A percentile compares a stretch with the other conserved stretches of the same genome.
Conservation (phyloP, 2,797 vertebrate species). For the Anguilla anguilla region DNA sequence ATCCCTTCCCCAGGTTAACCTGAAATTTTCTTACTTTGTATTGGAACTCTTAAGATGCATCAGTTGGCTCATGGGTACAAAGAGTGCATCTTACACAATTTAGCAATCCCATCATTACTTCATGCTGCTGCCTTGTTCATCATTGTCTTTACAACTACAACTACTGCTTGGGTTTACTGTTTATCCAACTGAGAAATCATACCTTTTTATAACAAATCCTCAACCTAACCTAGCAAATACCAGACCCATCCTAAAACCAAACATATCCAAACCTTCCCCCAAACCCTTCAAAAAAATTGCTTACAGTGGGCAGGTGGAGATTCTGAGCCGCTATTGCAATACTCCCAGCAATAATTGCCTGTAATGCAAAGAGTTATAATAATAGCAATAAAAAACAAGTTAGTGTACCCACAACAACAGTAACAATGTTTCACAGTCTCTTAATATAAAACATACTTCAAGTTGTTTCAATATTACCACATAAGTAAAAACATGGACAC, state of each 20-base stretch:
- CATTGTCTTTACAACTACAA: neutral
- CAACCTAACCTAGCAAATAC: neutral
- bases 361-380: constrained; percentile 27
- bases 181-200: neutral
- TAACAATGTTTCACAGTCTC: neutral
- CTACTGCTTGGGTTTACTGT: neutral
- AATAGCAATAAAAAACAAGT: neutral
- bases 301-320: constrained; percentile 65
- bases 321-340: constrained; percentile 66
- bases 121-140: neutral
- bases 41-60: neutral
- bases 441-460: neutral
- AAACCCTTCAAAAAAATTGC: constrained; percentile 29
- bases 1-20: neutral
- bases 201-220: neutral
- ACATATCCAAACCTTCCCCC: neutral
- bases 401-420: neutral
- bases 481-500: neutral
- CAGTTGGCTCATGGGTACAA: neutral
- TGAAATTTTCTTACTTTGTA: neutral
- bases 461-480: neutral
- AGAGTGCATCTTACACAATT: neutral
- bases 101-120: neutral
- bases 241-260: neutral
- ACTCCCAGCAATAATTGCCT: constrained; percentile 64